Conservation (phyloP, 2,797 vertebrate species). For the Dromococcyx pavoninus region DNA sequence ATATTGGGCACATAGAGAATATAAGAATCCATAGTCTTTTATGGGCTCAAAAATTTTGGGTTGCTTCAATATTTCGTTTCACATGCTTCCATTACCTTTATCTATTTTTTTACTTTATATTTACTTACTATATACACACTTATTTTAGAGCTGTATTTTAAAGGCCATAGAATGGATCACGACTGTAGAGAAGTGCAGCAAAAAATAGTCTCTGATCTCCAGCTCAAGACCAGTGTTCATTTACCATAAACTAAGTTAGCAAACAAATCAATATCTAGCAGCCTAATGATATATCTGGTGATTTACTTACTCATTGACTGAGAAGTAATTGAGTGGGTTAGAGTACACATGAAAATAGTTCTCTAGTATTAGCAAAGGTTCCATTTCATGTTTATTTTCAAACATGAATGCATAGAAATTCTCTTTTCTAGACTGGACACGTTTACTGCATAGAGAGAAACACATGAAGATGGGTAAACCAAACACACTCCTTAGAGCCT, state of each 20-base stretch:
- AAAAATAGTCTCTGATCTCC: background rate
- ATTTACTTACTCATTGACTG: slow-evolving; percentile 47
- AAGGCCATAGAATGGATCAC: background rate
- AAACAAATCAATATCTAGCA: slow-evolving; percentile 40
- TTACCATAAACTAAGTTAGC: background rate
- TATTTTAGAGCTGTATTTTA: background rate
- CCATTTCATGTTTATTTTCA: background rate
- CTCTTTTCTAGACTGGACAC: background rate
- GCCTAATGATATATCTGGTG: background rate
- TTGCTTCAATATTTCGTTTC: background rate
- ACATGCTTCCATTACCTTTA: background rate
- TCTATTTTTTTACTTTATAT: background rate
- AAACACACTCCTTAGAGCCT: background rate
- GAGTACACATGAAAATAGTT: background rate
- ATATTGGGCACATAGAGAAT: background rate
- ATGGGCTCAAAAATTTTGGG: background rate
- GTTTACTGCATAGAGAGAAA: background rate
- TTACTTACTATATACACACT: background rate
- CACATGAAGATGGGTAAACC: background rate
- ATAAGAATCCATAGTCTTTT: background rate
- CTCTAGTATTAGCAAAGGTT: background rate
- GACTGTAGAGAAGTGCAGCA: background rate
- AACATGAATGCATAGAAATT: background rate
- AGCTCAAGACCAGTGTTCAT: slow-evolving; percentile 29
- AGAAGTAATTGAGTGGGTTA: slow-evolving; percentile 12